Percentiles rank a stretch among this genome's conserved stretches.
phyloP scores from a whole-genome alignment of 2,797 vertebrate species.

The Anabas testudineus region DNA sequence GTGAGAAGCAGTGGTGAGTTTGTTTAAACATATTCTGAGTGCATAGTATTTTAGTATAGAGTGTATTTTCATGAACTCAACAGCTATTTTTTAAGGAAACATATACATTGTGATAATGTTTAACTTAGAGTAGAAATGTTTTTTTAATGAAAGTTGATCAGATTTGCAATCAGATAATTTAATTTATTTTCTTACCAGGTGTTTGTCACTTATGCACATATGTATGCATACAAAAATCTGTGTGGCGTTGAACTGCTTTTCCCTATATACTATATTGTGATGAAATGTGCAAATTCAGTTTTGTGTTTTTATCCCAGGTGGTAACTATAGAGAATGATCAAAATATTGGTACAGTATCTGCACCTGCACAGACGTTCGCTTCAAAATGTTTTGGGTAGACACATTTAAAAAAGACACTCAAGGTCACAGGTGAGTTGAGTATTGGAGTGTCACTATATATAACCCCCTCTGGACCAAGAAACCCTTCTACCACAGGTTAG shows the following conservation, averaged over 20 bases:
- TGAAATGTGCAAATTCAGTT: background rate
- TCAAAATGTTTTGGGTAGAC: background rate
- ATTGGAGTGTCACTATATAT: slow-evolving; percentile 15
- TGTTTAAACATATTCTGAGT: slow-evolving; percentile 32
- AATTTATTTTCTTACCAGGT: background rate
- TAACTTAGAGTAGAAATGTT: too few species aligned
- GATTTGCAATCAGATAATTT: too few species aligned
- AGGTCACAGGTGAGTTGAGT: slow-evolving; percentile 23
- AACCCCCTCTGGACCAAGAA: slow-evolving; percentile 6
- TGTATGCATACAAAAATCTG: background rate
- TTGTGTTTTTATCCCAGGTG: background rate
- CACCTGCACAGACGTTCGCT: slow-evolving; percentile 2
- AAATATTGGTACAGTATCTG: background rate
- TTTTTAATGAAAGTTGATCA: background rate
- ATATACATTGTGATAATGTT: too few species aligned
- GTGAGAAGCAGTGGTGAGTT: slow-evolving; percentile 1
- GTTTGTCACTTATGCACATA: background rate
- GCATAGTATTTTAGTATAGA: slow-evolving; percentile 3
- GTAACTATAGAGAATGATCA: background rate
- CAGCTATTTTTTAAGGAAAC: too few species aligned
- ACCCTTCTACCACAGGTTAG: slow-evolving; percentile 41
- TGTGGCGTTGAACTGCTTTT: background rate
- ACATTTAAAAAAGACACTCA: background rate
- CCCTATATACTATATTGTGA: background rate
- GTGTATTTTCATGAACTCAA: background rate